phyloP scores from a whole-genome alignment of 2,888 invertebrate species.

The Latrodectus elegans region DNA sequence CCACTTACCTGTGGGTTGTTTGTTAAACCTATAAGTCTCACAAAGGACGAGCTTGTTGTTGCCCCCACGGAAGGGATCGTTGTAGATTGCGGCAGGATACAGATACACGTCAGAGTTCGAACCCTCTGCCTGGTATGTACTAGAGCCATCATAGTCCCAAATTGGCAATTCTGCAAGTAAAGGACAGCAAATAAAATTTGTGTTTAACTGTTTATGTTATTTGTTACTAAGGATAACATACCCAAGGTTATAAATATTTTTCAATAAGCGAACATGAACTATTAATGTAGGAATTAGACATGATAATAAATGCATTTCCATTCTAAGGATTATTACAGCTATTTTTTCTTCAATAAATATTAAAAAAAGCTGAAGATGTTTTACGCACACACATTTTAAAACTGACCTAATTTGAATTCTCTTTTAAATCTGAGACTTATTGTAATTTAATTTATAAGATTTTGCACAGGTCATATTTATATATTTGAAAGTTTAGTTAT shows the following conservation, averaged over 20 bases:
- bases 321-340: no score
- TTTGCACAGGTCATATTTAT: no score
- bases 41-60: slow-evolving; percentile 77
- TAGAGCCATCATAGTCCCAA: slow-evolving; percentile 97
- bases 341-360: no score
- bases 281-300: neutral
- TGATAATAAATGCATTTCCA: neutral
- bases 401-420: no score
- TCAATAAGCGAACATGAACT: neutral
- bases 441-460: no score
- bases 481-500: no score
- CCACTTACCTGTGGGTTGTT: slow-evolving; percentile 83
- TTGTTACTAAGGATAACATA: neutral
- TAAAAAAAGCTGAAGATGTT: no score
- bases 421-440: no score
- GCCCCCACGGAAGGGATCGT: slow-evolving; percentile 78
- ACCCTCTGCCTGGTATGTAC: slow-evolving; percentile 91
- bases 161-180: slow-evolving; percentile 81
- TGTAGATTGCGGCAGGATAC: slow-evolving; percentile 77
- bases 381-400: no score
- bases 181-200: neutral
- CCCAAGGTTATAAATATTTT: neutral
- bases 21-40: slow-evolving; percentile 84
- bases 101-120: slow-evolving; percentile 83
- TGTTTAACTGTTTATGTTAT: neutral